Conservation (phyloP, 2,797 vertebrate species). For the Acanthiza pusilla region DNA sequence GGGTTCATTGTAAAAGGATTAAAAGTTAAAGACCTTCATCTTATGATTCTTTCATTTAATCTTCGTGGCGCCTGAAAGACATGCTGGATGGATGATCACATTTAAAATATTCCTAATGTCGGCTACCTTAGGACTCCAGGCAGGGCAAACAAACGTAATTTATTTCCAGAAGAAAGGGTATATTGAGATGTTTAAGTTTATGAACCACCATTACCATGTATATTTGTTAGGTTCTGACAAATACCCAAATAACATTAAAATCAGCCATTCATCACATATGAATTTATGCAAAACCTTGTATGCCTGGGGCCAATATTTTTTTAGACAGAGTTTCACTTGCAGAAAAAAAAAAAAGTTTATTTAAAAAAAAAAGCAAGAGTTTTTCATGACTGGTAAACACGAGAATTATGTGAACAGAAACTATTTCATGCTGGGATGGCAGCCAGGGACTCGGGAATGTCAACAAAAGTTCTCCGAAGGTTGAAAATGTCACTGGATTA, state of each 20-base stretch:
- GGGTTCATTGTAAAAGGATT: constrained; percentile 91
- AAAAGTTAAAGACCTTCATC: constrained; percentile 91
- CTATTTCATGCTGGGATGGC: constrained; percentile 80
- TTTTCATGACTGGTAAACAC: constrained; percentile 82
- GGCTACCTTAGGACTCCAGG: constrained; percentile 82
- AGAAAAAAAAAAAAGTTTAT: constrained; percentile 60
- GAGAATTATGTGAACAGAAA: constrained; percentile 80
- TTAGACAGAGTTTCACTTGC: constrained; percentile 75
- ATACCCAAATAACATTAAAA: constrained; percentile 83
- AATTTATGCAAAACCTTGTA: constrained; percentile 81
- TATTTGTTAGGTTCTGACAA: constrained; percentile 82
- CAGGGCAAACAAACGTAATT: constrained; percentile 83
- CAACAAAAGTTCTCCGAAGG: constrained; percentile 75
- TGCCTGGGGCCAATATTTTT: constrained; percentile 80
- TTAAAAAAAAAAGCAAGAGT: constrained; percentile 70
- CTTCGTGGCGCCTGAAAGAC: constrained; percentile 90
- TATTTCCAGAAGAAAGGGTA: constrained; percentile 82
- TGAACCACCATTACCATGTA: constrained; percentile 77
- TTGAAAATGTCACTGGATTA: constrained; percentile 79
- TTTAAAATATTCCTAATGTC: constrained; percentile 89
- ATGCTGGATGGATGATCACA: constrained; percentile 86
- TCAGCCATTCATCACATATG: constrained; percentile 81
- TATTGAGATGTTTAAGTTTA: constrained; percentile 80
- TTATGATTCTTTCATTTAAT: constrained; percentile 93
- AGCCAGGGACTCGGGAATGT: constrained; percentile 78